Evolutionary conservation across 1,140 invertebrate genomes (phyloP).

Genomic region (Tribolium madens): DNA sequence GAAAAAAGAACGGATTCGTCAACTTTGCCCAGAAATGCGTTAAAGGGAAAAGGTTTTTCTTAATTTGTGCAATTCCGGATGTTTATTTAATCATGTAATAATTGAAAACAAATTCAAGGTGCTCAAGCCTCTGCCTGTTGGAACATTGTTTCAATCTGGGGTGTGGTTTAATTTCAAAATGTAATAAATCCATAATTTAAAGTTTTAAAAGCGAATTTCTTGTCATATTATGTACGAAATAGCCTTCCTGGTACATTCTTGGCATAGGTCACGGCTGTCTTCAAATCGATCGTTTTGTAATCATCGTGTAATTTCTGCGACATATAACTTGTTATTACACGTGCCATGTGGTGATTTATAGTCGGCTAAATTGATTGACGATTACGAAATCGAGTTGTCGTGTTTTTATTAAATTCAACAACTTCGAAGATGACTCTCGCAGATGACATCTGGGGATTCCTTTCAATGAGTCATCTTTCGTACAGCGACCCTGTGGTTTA

Average conservation of each 20-base stretch:
- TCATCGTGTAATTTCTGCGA: constrained; percentile 23
- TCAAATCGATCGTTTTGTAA: constrained; percentile 18
- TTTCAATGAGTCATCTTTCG: not conserved
- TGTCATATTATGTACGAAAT: constrained; percentile 20
- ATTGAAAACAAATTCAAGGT: constrained; percentile 19
- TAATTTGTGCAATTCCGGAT: not conserved
- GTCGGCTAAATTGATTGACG: constrained; percentile 5
- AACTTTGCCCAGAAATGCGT: not conserved
- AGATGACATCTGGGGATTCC: constrained; percentile 1
- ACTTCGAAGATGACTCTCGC: not conserved
- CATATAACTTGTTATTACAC: constrained; percentile 20
- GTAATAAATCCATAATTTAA: constrained; percentile 27
- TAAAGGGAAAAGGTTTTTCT: not conserved
- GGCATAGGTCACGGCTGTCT: constrained; percentile 22
- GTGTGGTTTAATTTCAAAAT: constrained; percentile 8
- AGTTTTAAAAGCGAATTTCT: not conserved
- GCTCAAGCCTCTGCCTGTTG: constrained; percentile 4
- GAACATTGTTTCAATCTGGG: constrained; percentile 16
- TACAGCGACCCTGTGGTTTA: not conserved
- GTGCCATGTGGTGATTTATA: constrained; percentile 27
- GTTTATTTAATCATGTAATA: constrained; percentile 8
- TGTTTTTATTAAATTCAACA: not conserved
- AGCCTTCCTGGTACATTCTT: constrained; percentile 34
- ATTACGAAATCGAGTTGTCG: constrained; percentile 2
- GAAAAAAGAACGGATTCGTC: not conserved